phyloP scores from a whole-genome alignment of 2,888 invertebrate species.

The Notodonta ziczac region DNA sequence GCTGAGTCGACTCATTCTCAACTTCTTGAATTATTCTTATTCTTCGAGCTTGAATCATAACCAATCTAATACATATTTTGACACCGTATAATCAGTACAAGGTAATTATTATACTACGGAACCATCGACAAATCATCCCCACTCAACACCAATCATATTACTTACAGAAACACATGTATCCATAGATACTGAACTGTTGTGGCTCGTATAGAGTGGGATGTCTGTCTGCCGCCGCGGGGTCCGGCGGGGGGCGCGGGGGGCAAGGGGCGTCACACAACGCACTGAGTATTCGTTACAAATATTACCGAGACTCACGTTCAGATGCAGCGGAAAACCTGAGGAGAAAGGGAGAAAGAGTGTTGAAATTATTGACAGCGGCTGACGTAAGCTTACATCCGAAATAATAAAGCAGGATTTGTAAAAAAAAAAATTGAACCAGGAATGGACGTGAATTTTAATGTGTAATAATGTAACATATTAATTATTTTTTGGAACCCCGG shows the following conservation, averaged over 20 bases:
- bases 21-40: too few species aligned
- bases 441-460: too few species aligned
- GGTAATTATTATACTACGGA: too few species aligned
- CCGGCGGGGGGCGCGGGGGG: slow-evolving; percentile 16
- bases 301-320: slow-evolving; percentile 59
- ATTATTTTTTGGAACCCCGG: too few species aligned
- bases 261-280: slow-evolving; percentile 58
- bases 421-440: too few species aligned
- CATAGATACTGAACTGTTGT: slow-evolving; percentile 1
- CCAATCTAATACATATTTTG: too few species aligned
- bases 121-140: too few species aligned
- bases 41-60: too few species aligned
- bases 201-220: slow-evolving; percentile 16
- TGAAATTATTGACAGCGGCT: background rate
- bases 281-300: slow-evolving; percentile 67
- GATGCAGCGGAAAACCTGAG: slow-evolving; percentile 53
- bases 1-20: too few species aligned
- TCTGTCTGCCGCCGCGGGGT: slow-evolving; percentile 6
- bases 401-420: too few species aligned
- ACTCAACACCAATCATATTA: background rate
- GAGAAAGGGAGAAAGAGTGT: slow-evolving; percentile 11
- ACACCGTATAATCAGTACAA: too few species aligned
- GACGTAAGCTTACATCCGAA: slow-evolving; percentile 3
- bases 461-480: too few species aligned
- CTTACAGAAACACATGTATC: background rate